Percentiles rank a stretch among this genome's conserved stretches.
Conservation (phyloP, 2,113 vertebrate genomes). For the Tonatia bakeri region DNA sequence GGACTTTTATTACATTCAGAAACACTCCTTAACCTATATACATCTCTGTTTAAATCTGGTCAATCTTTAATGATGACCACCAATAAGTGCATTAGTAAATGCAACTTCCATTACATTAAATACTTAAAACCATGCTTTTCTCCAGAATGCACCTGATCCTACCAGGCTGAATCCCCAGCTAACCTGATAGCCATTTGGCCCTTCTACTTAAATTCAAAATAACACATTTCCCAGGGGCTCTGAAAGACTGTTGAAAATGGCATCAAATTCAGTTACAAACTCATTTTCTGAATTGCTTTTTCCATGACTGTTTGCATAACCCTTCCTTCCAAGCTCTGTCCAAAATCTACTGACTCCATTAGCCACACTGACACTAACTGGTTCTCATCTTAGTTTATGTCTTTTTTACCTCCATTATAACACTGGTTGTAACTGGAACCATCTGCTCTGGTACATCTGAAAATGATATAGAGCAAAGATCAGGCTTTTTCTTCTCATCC, state of each 20-base stretch:
- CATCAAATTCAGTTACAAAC: conserved; percentile 68
- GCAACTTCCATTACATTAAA: conserved; percentile 40
- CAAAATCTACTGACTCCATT: conserved; percentile 3
- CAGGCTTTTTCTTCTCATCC: neutral
- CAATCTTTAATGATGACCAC: neutral
- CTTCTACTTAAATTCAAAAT: conserved; percentile 41
- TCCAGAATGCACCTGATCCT: conserved; percentile 50
- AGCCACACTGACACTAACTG: neutral
- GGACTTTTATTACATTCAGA: neutral
- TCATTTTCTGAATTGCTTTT: conserved; percentile 60
- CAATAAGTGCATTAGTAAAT: conserved; percentile 33
- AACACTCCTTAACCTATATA: neutral
- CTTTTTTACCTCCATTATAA: neutral
- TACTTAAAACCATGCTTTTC: conserved; percentile 20
- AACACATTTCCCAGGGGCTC: conserved; percentile 46
- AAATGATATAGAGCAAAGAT: neutral
- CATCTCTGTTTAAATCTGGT: conserved; percentile 9
- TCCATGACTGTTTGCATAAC: conserved; percentile 18
- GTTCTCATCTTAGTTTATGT: neutral
- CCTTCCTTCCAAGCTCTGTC: neutral
- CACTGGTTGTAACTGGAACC: neutral
- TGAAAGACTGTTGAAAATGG: conserved; percentile 50
- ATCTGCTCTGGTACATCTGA: neutral
- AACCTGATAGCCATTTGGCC: neutral
- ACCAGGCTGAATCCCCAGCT: neutral